These are phyloP conservation scores for Cottus gobio DNA, from an alignment of 2,113 vertebrate species.

Conservation along the genomic window DNA sequence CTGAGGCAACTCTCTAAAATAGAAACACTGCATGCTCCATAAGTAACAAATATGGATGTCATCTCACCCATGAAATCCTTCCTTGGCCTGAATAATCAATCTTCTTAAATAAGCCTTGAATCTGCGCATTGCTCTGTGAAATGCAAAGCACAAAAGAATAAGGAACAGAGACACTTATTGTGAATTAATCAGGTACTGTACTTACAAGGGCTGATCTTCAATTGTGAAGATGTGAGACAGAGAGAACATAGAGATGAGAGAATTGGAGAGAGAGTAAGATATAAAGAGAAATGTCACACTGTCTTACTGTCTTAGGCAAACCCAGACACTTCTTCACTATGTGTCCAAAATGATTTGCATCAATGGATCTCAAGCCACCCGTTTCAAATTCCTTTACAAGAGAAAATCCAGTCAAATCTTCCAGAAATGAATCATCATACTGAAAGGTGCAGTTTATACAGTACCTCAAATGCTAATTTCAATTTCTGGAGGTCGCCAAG, in stretches of 20 bases:
- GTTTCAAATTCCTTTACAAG: constrained; percentile 76
- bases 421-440: background rate
- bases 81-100: constrained; percentile 80
- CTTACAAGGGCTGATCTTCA: constrained; percentile 11
- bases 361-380: constrained; percentile 66
- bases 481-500: constrained; percentile 79
- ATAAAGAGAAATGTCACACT: constrained; percentile 5
- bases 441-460: background rate
- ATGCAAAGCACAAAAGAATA: constrained; percentile 55
- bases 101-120: constrained; percentile 85
- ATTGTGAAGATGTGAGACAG: constrained; percentile 4
- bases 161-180: constrained; percentile 5
- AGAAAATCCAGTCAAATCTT: constrained; percentile 17
- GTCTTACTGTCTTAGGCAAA: constrained; percentile 72
- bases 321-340: constrained; percentile 79
- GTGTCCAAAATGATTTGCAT: constrained; percentile 75
- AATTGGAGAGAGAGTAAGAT: background rate
- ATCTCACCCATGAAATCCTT: constrained; percentile 82
- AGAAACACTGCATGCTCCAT: constrained; percentile 29
- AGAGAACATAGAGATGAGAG: background rate
- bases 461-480: constrained; percentile 83
- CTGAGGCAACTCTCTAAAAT: constrained; percentile 5
- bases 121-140: constrained; percentile 82
- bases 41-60: constrained; percentile 37
- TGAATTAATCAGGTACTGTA: constrained; percentile 24